Evolutionary conservation across 2,888 invertebrate genomes (phyloP), one percentile per base, ranked within the genome.

Genomic region (Baronia brevicornis): DNA sequence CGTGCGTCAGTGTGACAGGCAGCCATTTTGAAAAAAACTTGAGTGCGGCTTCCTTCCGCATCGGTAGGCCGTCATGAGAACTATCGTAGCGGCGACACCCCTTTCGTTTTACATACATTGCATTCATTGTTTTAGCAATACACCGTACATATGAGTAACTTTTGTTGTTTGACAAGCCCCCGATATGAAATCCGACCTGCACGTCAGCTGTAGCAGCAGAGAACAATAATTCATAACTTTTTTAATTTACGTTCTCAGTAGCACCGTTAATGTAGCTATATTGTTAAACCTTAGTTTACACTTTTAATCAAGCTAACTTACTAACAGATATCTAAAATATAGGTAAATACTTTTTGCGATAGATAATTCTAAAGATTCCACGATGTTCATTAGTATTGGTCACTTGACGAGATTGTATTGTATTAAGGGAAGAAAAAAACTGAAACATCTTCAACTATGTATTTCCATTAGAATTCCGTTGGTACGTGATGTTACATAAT

Each of bases 1-100:
- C 51, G 54, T 61, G 60, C 67, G 66, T 71, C 70, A 74, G 55
- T 60, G 51, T 77, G 75, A 73, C 70, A 79, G 57, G 71, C 69
- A 54, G 84, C 84, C 84, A 84, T 84, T 78, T 84, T 84, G 74
- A 72, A 82, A 82, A 74, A 80, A 78, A 65, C 70, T 78, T 60
- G 61, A 79, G 75, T 69, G 68, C 68, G 79, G 82, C 79, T 84
- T 82, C 79, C 75, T 84, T 84, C 75, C 79, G 72, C 75, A 60
- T 70, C 78, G 71, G 70, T 69, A 65, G 67, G 73, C 70, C 64
- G 69, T 68, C 67, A 75, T 72, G 73, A 79, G 79, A 78, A 79
- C 75, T 78, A 78, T 70, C 64, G 70, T 49, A 39, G 43, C 71
- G 70, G 67, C 64, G 75, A 80, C 77, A 80, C 78, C 80, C 80